These are phyloP conservation scores for Daboia siamensis DNA, from an alignment of 2,113 vertebrate species.

Conservation along the genomic window DNA sequence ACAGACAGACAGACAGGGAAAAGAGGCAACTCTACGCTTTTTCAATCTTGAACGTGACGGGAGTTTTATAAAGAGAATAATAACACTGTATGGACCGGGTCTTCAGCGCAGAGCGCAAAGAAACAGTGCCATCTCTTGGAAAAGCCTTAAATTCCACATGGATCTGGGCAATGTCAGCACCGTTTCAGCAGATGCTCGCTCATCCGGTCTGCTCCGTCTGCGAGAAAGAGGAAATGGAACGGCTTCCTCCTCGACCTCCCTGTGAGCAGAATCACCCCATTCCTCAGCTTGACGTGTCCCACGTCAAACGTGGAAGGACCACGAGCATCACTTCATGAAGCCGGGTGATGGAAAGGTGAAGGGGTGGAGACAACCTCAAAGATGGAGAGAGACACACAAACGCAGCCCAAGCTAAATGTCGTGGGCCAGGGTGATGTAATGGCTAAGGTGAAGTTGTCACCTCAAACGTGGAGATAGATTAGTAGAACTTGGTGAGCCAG, in stretches of 20 bases:
- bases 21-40: conserved; percentile 32
- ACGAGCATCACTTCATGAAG: background rate
- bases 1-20: background rate
- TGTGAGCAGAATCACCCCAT: background rate
- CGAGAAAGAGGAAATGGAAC: no score
- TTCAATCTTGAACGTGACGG: conserved; percentile 37
- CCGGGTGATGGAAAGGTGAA: background rate
- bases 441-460: no score
- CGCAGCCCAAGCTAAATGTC: no score
- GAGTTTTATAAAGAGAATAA: conserved; percentile 52
- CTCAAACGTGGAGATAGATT: no score
- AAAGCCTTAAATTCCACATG: conserved; percentile 47
- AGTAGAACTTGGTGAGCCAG: no score
- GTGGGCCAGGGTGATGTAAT: no score
- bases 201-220: no score
- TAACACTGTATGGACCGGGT: conserved; percentile 2
- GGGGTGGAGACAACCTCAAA: background rate
- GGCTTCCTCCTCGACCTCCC: background rate
- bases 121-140: conserved; percentile 80
- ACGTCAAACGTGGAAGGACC: background rate
- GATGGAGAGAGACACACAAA: no score
- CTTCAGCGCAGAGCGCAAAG: conserved; percentile 58
- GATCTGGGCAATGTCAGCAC: background rate
- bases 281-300: background rate
- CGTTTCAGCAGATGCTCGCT: background rate